Conservation (phyloP, 1,140 invertebrate species). For the Goniozus legneri region DNA sequence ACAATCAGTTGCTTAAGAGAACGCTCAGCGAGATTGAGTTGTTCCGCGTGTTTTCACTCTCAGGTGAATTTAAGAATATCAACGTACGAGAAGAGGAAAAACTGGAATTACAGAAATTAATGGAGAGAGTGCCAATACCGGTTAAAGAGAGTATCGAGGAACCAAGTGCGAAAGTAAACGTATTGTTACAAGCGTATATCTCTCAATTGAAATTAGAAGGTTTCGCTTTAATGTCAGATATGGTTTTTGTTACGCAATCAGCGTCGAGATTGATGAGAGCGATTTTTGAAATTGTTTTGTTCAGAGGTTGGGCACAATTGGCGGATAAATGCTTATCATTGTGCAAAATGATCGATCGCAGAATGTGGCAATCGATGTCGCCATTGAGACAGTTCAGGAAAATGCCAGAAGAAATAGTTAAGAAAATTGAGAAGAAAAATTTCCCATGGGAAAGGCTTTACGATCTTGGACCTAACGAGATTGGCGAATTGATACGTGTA, state of each 20-base stretch:
- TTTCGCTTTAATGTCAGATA: slow-evolving; percentile 97
- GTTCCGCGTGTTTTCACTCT: slow-evolving; percentile 98
- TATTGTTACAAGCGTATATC: slow-evolving; percentile 95
- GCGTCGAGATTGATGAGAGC: slow-evolving; percentile 92
- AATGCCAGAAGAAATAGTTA: slow-evolving; percentile 96
- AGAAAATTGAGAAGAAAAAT: slow-evolving; percentile 98
- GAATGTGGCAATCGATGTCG: slow-evolving; percentile 99
- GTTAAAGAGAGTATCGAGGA: slow-evolving; percentile 99
- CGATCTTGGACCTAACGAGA: slow-evolving; percentile 95
- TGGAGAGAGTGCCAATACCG: slow-evolving; percentile 97
- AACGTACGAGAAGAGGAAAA: slow-evolving; percentile 98
- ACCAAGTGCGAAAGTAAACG: slow-evolving; percentile 95
- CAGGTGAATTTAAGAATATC: slow-evolving; percentile 89
- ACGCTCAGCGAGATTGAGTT: slow-evolving; percentile 97
- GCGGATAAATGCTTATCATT: slow-evolving; percentile 93
- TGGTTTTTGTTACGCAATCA: slow-evolving; percentile 99
- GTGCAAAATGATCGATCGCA: slow-evolving; percentile 98
- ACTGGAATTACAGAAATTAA: slow-evolving; percentile 92
- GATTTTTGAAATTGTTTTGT: slow-evolving; percentile 93
- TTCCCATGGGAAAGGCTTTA: slow-evolving; percentile 93
- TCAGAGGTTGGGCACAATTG: slow-evolving; percentile 94
- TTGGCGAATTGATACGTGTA: slow-evolving; percentile 93
- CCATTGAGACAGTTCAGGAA: slow-evolving; percentile 96
- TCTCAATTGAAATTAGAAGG: slow-evolving; percentile 98
- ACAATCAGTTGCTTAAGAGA: slow-evolving; percentile 95